These are phyloP conservation scores for Pristis pectinata DNA, from an alignment of 2,797 vertebrate species.

Conservation along the genomic window DNA sequence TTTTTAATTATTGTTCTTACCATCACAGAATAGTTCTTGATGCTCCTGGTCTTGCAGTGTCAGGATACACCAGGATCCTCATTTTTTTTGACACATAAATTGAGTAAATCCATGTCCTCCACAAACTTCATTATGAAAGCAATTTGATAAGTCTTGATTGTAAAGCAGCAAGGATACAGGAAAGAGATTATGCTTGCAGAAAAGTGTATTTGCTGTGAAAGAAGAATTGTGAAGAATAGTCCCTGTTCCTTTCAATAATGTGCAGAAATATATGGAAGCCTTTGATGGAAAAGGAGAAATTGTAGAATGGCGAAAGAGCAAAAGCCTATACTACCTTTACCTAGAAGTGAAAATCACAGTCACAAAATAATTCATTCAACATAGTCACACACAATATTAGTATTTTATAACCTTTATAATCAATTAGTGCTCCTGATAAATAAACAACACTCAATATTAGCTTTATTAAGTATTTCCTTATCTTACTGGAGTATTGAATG, in stretches of 20 bases:
- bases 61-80: neutral
- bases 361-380: neutral
- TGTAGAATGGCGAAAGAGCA: neutral
- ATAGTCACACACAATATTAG: neutral
- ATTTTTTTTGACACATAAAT: neutral
- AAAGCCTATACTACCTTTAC: neutral
- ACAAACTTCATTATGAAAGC: neutral
- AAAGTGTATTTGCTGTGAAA: neutral
- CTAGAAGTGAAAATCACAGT: neutral
- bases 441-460: conserved; percentile 48
- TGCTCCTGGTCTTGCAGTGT: neutral
- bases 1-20: no score
- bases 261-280: neutral
- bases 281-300: neutral
- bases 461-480: neutral
- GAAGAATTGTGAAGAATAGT: neutral
- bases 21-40: neutral
- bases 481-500: conserved; percentile 53
- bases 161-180: neutral
- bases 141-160: neutral
- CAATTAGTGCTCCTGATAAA: conserved; percentile 61
- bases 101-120: neutral
- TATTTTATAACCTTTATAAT: conserved; percentile 44
- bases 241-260: neutral
- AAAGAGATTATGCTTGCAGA: neutral